Conservation (phyloP, 1,140 invertebrate species). For the Bradynema listronoti region DNA sequence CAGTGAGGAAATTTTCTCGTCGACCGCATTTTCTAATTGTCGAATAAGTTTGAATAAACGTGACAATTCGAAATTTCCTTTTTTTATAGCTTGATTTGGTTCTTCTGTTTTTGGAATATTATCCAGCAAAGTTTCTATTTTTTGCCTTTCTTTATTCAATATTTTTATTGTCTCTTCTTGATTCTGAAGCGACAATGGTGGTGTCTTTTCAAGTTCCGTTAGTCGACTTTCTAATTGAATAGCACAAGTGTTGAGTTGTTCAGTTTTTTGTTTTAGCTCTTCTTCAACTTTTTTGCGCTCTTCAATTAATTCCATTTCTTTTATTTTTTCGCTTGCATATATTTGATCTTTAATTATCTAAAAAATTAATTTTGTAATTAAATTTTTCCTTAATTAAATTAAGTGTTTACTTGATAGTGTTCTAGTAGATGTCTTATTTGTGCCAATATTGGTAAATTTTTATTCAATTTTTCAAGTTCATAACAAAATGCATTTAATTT, state of each 20-base stretch:
- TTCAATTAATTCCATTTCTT: too few relatives aligned
- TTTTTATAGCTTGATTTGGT: slow-evolving; percentile 36
- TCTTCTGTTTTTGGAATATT: slow-evolving; percentile 34
- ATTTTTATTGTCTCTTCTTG: slow-evolving; percentile 33
- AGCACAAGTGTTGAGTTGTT: not conserved
- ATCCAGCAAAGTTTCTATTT: slow-evolving; percentile 35
- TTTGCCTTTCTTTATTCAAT: slow-evolving; percentile 27
- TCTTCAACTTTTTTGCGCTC: too few relatives aligned
- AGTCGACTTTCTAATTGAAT: not conserved
- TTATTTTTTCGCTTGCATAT: too few relatives aligned
- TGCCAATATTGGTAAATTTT: too few relatives aligned
- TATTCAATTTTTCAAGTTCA: too few relatives aligned
- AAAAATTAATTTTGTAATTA: too few relatives aligned
- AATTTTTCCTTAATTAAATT: too few relatives aligned
- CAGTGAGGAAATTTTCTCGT: slow-evolving; percentile 48
- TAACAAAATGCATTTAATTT: too few relatives aligned
- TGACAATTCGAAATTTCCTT: slow-evolving; percentile 41
- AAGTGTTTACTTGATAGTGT: too few relatives aligned
- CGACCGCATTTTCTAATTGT: slow-evolving; percentile 37
- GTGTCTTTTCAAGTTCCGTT: not conserved
- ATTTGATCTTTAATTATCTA: too few relatives aligned
- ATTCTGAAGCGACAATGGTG: slow-evolving; percentile 26
- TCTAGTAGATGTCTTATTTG: too few relatives aligned
- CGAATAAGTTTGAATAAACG: slow-evolving; percentile 37
- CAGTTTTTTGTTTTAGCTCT: too few relatives aligned